These are phyloP conservation scores for Parapsyche elsis DNA, from an alignment of 1,140 invertebrate species.

Conservation along the genomic window DNA sequence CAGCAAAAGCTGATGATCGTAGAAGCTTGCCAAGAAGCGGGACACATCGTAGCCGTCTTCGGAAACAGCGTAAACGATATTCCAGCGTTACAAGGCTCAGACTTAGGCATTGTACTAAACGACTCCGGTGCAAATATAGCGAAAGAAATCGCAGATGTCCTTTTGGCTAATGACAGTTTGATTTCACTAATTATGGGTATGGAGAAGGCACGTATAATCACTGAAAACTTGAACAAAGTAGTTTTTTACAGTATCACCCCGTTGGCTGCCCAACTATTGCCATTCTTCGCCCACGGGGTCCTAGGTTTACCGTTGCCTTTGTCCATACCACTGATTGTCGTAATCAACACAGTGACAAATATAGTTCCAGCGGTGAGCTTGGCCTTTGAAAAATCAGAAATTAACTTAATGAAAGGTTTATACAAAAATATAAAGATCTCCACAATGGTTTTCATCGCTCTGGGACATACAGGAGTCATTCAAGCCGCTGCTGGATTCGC, in stretches of 20 bases:
- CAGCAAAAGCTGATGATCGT: neutral
- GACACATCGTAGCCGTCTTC: neutral
- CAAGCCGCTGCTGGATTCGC: too few species aligned
- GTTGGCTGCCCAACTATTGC: neutral
- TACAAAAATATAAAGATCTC: too few species aligned
- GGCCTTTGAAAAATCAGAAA: neutral
- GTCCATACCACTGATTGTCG: neutral
- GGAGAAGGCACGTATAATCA: neutral
- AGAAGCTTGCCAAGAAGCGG: neutral
- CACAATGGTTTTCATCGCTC: too few species aligned
- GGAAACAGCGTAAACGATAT: neutral
- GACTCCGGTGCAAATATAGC: neutral
- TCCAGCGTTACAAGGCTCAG: neutral
- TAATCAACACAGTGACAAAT: neutral
- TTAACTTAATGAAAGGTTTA: neutral
- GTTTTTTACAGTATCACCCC: neutral
- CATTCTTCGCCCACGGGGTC: neutral
- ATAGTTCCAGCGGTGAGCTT: neutral
- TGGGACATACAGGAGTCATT: too few species aligned
- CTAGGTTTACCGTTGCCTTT: neutral
- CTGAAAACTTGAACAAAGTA: neutral
- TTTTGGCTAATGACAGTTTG: neutral
- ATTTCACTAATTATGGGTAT: neutral
- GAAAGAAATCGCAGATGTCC: neutral
- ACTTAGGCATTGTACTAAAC: neutral